Base-by-base conservation (phyloP, 2,888 invertebrate species). In the Chorisops tibialis region DNA sequence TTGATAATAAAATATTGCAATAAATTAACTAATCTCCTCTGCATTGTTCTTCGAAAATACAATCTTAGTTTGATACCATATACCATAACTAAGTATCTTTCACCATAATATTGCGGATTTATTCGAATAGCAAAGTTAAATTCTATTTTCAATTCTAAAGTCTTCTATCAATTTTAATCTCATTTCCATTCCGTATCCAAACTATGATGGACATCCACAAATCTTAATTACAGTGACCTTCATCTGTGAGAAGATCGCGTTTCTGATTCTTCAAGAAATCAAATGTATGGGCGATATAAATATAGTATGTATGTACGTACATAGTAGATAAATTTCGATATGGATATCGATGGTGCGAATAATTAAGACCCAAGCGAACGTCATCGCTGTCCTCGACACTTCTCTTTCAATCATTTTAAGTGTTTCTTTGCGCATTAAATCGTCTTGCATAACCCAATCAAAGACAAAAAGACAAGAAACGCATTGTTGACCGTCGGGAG, bases 391-490 rank as follows among this genome's bases (percentile, higher is more conserved):
- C 59, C 59, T 59, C 59, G 59, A 59, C 59, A 59, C 59, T 59
- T 59, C 41, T 38, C 43, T 37, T 35, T 47, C 43, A 24, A 11
- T 16, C 24, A 59, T 38, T 59, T 59, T 59, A 35, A 59, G 37
- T 22, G 37, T 38, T 18, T 16, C 24, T 59, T 48, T 19, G 6
- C n/a, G 48, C 22, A 19, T 45, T 59, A 59, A 48, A 41, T 56
- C 45, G 47, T 59, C 63, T 63, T 63, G 49, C 63, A 60, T 60
- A 63, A 63, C 60, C 45, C 52, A 63, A 50, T 63, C 47, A n/a
- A n/a, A n/a, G 56, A 19, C 43, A 11, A 12, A 54, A 22, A 14
- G 49, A 50, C 16, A 16, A 39, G 12, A 4, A 18, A 45, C 19
- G 45, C 45, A 45, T 45, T 45, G 45, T 16, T 45, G n/a, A n/a